These are phyloP conservation scores for Steinernema hermaphroditum DNA, from an alignment of 2,888 invertebrate species.

Conservation along the genomic window DNA sequence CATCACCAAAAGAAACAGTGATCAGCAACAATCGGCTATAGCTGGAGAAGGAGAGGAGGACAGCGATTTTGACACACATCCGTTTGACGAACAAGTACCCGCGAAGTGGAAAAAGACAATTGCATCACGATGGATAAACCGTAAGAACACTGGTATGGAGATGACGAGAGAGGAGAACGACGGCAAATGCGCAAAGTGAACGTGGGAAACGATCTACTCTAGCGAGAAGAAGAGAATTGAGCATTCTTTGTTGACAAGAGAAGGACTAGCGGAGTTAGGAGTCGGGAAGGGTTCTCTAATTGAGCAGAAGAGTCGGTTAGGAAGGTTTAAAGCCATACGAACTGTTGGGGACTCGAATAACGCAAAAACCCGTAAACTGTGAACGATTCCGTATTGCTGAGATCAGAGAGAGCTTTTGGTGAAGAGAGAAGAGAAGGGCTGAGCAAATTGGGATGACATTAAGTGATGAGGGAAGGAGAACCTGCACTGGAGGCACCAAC, in stretches of 20 bases:
- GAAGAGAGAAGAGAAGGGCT: background rate
- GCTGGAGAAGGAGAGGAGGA: background rate
- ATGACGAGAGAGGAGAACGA: background rate
- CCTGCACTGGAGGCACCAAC: background rate
- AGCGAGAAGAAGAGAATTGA: constrained; percentile 2
- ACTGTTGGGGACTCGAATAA: constrained; percentile 17
- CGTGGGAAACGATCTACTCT: background rate
- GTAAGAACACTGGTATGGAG: constrained; percentile 24
- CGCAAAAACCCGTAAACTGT: constrained; percentile 11
- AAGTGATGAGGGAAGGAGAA: constrained; percentile 1
- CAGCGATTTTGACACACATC: constrained; percentile 21
- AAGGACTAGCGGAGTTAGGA: background rate
- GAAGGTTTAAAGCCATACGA: background rate
- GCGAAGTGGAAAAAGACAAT: constrained; percentile 8
- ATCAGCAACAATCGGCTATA: background rate
- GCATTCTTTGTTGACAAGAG: constrained; percentile 10
- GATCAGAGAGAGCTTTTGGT: background rate
- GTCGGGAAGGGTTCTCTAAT: background rate
- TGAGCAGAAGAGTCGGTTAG: background rate
- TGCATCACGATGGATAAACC: constrained; percentile 22
- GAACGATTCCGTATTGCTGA: constrained; percentile 23
- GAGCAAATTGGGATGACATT: constrained; percentile 1
- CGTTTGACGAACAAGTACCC: constrained; percentile 12
- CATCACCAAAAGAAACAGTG: background rate
- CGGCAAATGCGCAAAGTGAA: constrained; percentile 25